These are phyloP conservation scores for Centruroides sculpturatus DNA, from an alignment of 1,140 invertebrate species.

Conservation along the genomic window DNA sequence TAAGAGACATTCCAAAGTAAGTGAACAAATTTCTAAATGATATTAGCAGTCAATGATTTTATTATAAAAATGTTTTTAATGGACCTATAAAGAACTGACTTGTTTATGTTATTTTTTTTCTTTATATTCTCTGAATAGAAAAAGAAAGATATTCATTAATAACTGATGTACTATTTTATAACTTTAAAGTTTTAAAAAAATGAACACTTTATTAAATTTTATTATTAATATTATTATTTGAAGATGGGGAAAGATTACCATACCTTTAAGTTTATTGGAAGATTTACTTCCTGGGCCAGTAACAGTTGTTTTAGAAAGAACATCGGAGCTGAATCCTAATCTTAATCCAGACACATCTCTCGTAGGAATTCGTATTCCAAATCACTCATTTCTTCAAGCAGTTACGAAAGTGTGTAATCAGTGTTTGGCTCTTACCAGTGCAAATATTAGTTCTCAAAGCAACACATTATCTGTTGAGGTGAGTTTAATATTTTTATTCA, in stretches of 20 bases:
- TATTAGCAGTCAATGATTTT: too few species aligned
- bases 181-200: too few species aligned
- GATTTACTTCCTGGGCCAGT: conserved; percentile 81
- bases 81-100: too few species aligned
- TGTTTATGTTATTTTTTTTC: too few species aligned
- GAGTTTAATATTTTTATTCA: conserved; percentile 6
- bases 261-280: conserved; percentile 48
- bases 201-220: too few species aligned
- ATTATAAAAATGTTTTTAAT: too few species aligned
- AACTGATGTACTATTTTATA: too few species aligned
- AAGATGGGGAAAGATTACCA: conserved; percentile 62
- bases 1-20: conserved; percentile 39
- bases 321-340: conserved; percentile 47
- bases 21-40: not conserved
- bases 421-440: conserved; percentile 86
- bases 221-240: not conserved
- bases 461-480: conserved; percentile 55
- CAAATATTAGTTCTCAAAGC: conserved; percentile 63
- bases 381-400: conserved; percentile 57
- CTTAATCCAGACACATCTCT: conserved; percentile 63
- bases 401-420: conserved; percentile 45
- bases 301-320: conserved; percentile 71
- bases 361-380: conserved; percentile 80
- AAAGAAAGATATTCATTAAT: too few species aligned
- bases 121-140: too few species aligned